A percentile compares a stretch with the other conserved stretches of the same genome.
Evolutionary conservation across 2,113 vertebrate species (phyloP).

Genomic region (Tyrannus savana): DNA sequence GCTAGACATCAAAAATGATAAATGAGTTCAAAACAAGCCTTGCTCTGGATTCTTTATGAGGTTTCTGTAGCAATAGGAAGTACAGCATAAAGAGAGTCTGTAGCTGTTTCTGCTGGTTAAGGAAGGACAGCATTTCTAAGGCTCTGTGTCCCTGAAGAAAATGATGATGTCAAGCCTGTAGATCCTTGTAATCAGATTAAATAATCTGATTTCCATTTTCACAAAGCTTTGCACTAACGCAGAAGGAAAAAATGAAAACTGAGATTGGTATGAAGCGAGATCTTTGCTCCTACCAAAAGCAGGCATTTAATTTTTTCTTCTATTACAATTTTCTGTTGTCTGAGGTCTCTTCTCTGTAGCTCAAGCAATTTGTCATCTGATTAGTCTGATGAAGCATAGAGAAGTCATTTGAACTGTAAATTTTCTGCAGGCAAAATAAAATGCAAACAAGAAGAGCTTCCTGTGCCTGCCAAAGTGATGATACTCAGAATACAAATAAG

Average conservation of each 20-base stretch:
- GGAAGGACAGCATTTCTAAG: neutral
- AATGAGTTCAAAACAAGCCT: neutral
- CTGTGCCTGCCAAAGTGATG: conserved; percentile 81
- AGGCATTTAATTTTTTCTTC: conserved; percentile 32
- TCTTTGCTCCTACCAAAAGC: conserved; percentile 26
- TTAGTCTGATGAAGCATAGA: conserved; percentile 77
- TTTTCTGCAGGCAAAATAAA: conserved; percentile 81
- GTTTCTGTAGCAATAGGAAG: neutral
- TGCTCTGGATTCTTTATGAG: neutral
- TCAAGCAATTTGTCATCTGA: conserved; percentile 77
- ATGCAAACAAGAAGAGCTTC: conserved; percentile 78
- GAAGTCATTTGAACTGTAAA: conserved; percentile 78
- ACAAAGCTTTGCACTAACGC: neutral
- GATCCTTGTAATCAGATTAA: conserved; percentile 39
- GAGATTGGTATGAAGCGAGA: neutral
- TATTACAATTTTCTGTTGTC: conserved; percentile 61
- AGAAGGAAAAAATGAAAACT: neutral
- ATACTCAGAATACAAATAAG: conserved; percentile 82
- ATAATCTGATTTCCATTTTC: conserved; percentile 33
- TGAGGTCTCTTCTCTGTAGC: conserved; percentile 70
- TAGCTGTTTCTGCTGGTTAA: neutral
- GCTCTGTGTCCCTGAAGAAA: neutral
- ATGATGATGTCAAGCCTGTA: neutral
- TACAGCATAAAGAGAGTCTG: neutral
- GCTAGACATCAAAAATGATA: neutral